These are phyloP conservation scores for Clarias magur DNA, from an alignment of 2,113 vertebrate species.

Conservation along the genomic window DNA sequence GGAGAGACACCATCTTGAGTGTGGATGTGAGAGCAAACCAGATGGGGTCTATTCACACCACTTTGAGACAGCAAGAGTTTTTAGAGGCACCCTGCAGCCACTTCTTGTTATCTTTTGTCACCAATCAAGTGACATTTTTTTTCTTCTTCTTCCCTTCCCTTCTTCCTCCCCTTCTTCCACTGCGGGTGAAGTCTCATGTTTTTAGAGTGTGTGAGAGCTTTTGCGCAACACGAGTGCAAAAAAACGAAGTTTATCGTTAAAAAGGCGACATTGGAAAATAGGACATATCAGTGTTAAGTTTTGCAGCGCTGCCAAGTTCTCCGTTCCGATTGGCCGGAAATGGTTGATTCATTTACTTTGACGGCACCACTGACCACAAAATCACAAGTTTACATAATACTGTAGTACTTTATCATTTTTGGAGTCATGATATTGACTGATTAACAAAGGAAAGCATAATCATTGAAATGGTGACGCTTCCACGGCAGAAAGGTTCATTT, in stretches of 20 bases:
- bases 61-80: constrained; percentile 71
- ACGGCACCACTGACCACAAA: not conserved
- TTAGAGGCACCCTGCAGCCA: constrained; percentile 79
- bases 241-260: constrained; percentile 23
- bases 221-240: constrained; percentile 46
- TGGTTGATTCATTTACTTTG: not conserved
- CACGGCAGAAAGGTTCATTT: not conserved
- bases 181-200: constrained; percentile 57
- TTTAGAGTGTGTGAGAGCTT: constrained; percentile 46
- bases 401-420: not conserved
- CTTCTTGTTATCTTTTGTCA: constrained; percentile 84
- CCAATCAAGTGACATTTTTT: constrained; percentile 77
- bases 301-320: no score
- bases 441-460: not conserved
- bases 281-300: not conserved
- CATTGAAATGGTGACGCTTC: not conserved
- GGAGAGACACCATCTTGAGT: constrained; percentile 63
- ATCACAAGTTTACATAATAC: not conserved
- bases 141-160: constrained; percentile 20
- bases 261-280: constrained; percentile 43
- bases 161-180: constrained; percentile 28
- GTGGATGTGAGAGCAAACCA: constrained; percentile 74
- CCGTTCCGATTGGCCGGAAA: not conserved
- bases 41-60: constrained; percentile 83
- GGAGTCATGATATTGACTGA: not conserved